phyloP scores from a whole-genome alignment of 1,140 invertebrate species.

The Conus ventricosus region DNA sequence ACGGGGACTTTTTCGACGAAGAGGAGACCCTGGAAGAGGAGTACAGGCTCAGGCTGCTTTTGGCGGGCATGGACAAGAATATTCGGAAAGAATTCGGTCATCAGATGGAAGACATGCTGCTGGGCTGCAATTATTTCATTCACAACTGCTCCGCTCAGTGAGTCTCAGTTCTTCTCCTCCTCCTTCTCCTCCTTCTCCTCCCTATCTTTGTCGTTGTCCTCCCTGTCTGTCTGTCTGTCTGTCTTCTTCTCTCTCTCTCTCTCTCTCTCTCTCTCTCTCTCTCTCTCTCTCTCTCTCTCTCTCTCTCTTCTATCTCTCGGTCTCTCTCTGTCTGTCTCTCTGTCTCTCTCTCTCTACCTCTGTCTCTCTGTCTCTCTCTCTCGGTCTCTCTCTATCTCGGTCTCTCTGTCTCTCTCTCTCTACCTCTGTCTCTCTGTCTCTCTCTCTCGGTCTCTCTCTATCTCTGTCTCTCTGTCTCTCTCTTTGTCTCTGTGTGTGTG shows the following conservation, averaged over 20 bases:
- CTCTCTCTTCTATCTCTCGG: neutral
- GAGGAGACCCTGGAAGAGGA: neutral
- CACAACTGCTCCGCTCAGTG: neutral
- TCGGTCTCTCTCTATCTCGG: no score
- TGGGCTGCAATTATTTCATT: neutral
- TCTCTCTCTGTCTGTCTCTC: slow-evolving; percentile 8
- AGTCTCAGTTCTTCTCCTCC: slow-evolving; percentile 9
- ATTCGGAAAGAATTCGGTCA: neutral
- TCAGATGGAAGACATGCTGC: neutral
- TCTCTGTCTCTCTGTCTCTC: no score
- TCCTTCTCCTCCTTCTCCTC: slow-evolving; percentile 21
- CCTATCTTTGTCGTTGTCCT: neutral
- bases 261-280: neutral
- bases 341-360: neutral
- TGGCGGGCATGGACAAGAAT: neutral
- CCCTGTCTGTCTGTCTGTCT: neutral
- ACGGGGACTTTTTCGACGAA: neutral
- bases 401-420: no score
- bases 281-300: no score
- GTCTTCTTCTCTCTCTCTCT: neutral
- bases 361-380: neutral
- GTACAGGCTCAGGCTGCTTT: neutral
- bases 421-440: no score
- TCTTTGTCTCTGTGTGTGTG: no score
- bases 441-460: no score